phyloP scores from a whole-genome alignment of 1,140 invertebrate species.

The Glossosoma conforme region DNA sequence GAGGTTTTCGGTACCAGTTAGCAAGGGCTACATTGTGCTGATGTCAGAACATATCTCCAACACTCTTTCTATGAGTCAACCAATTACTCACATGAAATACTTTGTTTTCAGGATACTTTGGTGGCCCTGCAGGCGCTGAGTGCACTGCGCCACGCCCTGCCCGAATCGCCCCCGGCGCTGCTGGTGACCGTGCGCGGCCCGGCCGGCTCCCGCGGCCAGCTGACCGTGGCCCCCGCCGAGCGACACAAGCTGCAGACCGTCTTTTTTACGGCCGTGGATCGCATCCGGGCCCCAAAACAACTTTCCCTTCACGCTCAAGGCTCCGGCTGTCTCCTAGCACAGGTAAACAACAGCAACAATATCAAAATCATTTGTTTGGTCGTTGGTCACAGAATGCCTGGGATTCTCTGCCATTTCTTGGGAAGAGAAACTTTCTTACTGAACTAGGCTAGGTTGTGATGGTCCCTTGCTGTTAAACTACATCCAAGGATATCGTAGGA shows the following conservation, averaged over 20 bases:
- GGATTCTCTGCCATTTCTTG: too few relatives aligned
- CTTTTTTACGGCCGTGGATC: slow-evolving; percentile 29
- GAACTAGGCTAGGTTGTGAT: too few relatives aligned
- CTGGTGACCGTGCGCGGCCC: slow-evolving; percentile 33
- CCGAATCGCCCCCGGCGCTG: slow-evolving; percentile 29
- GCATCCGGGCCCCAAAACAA: slow-evolving; percentile 41
- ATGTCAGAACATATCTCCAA: too few relatives aligned
- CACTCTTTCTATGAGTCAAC: too few relatives aligned
- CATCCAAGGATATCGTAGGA: too few relatives aligned
- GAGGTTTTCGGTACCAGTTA: too few relatives aligned
- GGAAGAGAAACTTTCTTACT: too few relatives aligned
- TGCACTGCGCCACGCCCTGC: slow-evolving; percentile 33
- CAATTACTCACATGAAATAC: neutral
- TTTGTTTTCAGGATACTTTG: slow-evolving; percentile 54
- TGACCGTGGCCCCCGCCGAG: slow-evolving; percentile 29
- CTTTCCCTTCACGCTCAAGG: slow-evolving; percentile 50
- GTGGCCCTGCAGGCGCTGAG: slow-evolving; percentile 59
- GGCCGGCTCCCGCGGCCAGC: slow-evolving; percentile 8
- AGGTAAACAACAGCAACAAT: slow-evolving; percentile 40
- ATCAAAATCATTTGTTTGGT: too few relatives aligned
- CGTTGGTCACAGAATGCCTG: too few relatives aligned
- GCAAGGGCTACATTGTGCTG: too few relatives aligned
- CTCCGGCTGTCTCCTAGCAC: slow-evolving; percentile 55
- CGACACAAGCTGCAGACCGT: slow-evolving; percentile 36
- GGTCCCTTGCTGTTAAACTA: too few relatives aligned